Evolutionary conservation across 2,113 vertebrate genomes (phyloP), one percentile per base, ranked within the genome.

Genomic region (Romanogobio albipinnatus): DNA sequence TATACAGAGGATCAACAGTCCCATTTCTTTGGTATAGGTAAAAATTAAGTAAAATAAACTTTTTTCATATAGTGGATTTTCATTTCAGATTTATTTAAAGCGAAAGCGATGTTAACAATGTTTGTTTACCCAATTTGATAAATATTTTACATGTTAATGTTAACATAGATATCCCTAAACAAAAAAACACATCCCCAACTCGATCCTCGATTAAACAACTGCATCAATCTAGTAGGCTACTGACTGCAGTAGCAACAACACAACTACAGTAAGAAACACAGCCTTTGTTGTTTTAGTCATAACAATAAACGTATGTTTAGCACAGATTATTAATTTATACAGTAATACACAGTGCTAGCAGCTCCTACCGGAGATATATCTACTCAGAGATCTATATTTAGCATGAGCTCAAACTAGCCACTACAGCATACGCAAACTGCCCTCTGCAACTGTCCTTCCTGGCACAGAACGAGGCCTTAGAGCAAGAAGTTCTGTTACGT

Each of bases 401-500:
- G 85, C 84, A 61, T 2, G 45, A 29, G 36, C 58, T 47, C 13
- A 79, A 26, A 66, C 14, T 81, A 81, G 43, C 78, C 39, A 66
- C 45, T 24, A 61, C 22, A 14, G 45, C 73, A 85, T 39, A 66
- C 51, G 70, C 19, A 49, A 66, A 9, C 43, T 24, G 39, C 49
- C 70, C 45, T 29, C 58, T 81, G 83, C 2, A 15, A 53, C 47
- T 84, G 79, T 4, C 26, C 29, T 13, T 64, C 36, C 47, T 64
- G 15, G 4, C 29, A 17, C 59, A 81, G 13, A 79, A 51, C 14
- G 5, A 59, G 45, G 29, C 68, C 33, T 51, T n/a, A 19, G 58
- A 83, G 61, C 74, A 26, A 70, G 43, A 70, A 64, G 29, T 82
- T 85, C 66, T 13, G 49, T 76, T 53, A 90, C 93, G 36, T 97